Base-by-base conservation (phyloP, 2,888 invertebrate genomes). In the Nudaria mundana region DNA sequence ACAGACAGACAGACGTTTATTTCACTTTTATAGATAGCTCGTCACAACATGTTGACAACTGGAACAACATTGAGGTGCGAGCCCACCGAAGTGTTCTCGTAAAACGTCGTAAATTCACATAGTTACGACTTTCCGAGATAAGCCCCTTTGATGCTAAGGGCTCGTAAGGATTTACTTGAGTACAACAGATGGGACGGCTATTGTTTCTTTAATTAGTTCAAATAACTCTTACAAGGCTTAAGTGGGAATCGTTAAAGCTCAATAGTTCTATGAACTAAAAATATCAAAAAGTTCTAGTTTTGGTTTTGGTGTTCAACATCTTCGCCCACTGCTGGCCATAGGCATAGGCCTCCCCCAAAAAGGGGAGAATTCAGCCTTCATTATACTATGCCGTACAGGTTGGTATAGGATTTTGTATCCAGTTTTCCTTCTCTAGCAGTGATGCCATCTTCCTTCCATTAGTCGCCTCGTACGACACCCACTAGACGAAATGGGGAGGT, bases 31-130 rank as follows among this genome's bases (percentile, higher is more conserved):
- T 43, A 40, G 47, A 42, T 40, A 38, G n/a, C 41, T 33, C 30
- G 38, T 58, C 50, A 45, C 59, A 55, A 47, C 42, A 41, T 47
- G 7, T 41, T 44, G 45, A 59, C 57, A 57, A 57, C 57, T 57
- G 57, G 43, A 50, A 59, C 52, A 57, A 57, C 59, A 57, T 44
- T 50, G 53, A 56, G 56, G 56, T 59, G 58, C 30, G 30, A 11
- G 52, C 59, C 56, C 52, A 55, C 56, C 59, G 44, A 35, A 35
- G 30, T 34, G 39, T 37, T 56, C 56, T 44, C 30, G 44, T 40
- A 35, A 59, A 20, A 30, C 33, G 44, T 50, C 59, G 50, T 57
- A 57, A 59, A 59, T 10, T 16, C 44, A 44, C 43, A 45, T 45
- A 50, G 33, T 40, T 42, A 42, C 37, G 37, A 42, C 31, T 36